These are phyloP conservation scores for Lagocephalus sceleratus DNA, from an alignment of 2,797 vertebrate species.

Conservation along the genomic window DNA sequence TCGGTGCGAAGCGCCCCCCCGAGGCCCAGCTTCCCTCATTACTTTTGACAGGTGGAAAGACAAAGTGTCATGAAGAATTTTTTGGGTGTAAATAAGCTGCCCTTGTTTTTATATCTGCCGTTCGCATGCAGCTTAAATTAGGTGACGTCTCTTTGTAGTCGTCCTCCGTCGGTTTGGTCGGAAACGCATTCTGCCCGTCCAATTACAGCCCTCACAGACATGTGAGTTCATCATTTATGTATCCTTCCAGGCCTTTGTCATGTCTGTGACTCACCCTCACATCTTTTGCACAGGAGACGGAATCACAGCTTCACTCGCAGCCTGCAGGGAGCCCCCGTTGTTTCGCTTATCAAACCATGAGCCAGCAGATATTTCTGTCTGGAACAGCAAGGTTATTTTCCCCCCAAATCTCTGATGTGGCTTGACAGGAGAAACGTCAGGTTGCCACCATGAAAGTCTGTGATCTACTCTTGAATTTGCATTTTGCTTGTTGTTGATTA, in stretches of 20 bases:
- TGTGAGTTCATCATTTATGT: conserved; percentile 34
- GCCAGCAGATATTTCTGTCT: conserved; percentile 38
- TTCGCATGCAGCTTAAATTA: conserved; percentile 35
- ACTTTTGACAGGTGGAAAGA: conserved; percentile 36
- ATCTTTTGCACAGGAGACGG: conserved; percentile 20
- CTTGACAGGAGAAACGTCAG: too few relatives aligned
- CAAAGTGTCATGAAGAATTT: conserved; percentile 20
- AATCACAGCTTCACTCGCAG: conserved; percentile 31
- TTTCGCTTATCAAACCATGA: conserved; percentile 32
- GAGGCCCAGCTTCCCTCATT: conserved; percentile 24
- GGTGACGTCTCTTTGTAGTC: conserved; percentile 38
- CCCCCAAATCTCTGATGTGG: background rate
- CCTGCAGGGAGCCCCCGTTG: conserved; percentile 25
- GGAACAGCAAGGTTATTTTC: conserved; percentile 21
- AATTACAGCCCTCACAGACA: conserved; percentile 41
- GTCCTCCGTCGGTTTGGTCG: conserved; percentile 23
- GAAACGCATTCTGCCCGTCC: conserved; percentile 31
- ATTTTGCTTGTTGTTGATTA: too few relatives aligned
- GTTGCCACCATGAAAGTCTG: too few relatives aligned
- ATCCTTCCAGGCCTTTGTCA: conserved; percentile 29
- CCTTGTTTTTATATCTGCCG: conserved; percentile 27
- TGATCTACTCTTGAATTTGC: too few relatives aligned
- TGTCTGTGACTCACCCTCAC: conserved; percentile 36
- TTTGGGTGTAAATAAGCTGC: conserved; percentile 11
- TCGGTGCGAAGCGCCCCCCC: background rate